Evolutionary conservation across 2,797 vertebrate species (phyloP).

Genomic region (Spheniscus humboldti): DNA sequence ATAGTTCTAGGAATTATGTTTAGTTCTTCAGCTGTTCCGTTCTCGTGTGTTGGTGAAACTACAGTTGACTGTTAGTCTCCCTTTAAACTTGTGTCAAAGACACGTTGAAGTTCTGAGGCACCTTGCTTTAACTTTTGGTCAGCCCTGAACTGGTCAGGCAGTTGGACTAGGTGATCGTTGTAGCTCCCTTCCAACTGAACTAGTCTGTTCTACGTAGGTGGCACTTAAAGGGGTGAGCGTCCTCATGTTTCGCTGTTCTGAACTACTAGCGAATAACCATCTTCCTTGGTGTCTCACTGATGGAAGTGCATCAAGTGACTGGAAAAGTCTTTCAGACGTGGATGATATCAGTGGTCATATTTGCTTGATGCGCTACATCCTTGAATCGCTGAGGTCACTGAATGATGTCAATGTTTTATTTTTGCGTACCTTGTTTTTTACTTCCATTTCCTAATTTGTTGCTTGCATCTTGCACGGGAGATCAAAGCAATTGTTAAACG

Average conservation of each 20-base stretch:
- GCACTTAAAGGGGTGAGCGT: background rate
- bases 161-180: background rate
- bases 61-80: background rate
- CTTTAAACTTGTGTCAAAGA: background rate
- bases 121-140: background rate
- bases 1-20: background rate
- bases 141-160: background rate
- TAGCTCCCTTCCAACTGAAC: background rate
- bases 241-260: background rate
- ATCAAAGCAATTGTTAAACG: background rate
- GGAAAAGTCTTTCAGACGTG: background rate
- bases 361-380: background rate
- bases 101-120: background rate
- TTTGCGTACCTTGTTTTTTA: background rate
- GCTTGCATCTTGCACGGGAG: background rate
- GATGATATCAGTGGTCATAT: background rate
- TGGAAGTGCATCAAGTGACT: background rate
- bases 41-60: background rate
- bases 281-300: background rate
- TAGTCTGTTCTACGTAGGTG: background rate
- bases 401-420: background rate
- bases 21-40: background rate
- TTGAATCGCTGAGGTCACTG: background rate
- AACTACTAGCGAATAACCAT: background rate
- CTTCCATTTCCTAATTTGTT: background rate